phyloP scores from a whole-genome alignment of 1,140 invertebrate genomes.

The Arion vulgaris region DNA sequence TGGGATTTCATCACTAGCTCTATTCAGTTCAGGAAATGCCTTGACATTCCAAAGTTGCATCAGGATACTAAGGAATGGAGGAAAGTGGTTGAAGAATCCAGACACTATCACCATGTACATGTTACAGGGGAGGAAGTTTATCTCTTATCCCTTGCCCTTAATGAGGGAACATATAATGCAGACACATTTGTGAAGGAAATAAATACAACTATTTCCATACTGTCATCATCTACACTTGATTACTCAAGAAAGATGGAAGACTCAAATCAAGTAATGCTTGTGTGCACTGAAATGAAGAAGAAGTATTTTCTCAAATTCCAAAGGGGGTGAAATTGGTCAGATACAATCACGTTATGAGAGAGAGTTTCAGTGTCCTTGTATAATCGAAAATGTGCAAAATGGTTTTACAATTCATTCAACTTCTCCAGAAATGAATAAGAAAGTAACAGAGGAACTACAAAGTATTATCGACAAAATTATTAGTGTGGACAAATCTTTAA shows the following conservation, averaged over 20 bases:
- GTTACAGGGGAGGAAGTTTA: not conserved
- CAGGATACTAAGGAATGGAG: not conserved
- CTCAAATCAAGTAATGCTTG: not conserved
- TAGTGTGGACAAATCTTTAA: not conserved
- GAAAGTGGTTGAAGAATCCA: not conserved
- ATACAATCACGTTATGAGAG: not conserved
- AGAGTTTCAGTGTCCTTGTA: too few relatives aligned
- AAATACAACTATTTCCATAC: not conserved
- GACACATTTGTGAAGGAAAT: not conserved
- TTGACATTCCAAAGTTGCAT: not conserved
- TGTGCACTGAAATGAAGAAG: not conserved
- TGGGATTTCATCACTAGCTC: not conserved
- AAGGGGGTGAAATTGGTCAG: not conserved
- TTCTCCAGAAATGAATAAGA: not conserved
- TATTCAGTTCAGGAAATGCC: not conserved
- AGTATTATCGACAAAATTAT: not conserved
- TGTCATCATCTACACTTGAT: not conserved
- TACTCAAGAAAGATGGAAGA: not conserved
- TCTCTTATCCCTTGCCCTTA: not conserved
- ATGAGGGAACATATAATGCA: not conserved
- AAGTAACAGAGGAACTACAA: not conserved
- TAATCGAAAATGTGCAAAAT: too few relatives aligned
- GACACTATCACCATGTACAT: not conserved
- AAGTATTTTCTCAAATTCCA: not conserved
- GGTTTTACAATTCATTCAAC: not conserved